These are phyloP conservation scores for Callimorpha dominula DNA, from an alignment of 2,888 invertebrate species.

Conservation along the genomic window DNA sequence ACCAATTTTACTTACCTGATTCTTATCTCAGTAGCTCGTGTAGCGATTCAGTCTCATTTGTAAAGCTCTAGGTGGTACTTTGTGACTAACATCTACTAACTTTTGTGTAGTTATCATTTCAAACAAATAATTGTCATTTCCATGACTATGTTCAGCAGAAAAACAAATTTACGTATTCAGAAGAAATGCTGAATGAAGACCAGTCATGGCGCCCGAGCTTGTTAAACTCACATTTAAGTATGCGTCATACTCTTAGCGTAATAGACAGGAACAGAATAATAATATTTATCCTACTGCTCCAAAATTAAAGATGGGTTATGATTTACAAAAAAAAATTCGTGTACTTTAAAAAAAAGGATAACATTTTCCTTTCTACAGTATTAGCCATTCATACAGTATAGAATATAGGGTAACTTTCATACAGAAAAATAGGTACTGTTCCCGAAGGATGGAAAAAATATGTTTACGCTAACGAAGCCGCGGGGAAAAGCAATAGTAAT, in stretches of 20 bases:
- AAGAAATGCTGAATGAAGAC: slow-evolving; percentile 8
- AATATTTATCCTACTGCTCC: neutral
- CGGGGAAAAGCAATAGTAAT: no score
- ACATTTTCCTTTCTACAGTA: no score
- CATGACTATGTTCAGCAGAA: neutral
- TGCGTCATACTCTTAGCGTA: slow-evolving; percentile 5
- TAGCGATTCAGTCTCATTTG: neutral
- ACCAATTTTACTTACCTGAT: neutral
- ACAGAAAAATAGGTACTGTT: no score
- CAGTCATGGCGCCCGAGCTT: neutral
- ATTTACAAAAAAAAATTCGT: no score
- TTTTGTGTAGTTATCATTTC: neutral
- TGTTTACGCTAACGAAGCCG: no score
- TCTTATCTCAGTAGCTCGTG: neutral
- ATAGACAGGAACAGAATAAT: neutral
- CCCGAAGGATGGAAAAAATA: no score
- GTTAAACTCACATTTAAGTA: slow-evolving; percentile 11
- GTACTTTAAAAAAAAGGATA: no score
- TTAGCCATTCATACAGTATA: no score
- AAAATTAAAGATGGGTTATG: neutral
- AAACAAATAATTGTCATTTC: neutral
- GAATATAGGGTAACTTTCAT: no score
- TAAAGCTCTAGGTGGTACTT: neutral
- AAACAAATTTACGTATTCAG: slow-evolving; percentile 3
- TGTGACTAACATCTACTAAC: neutral